A percentile compares a stretch with the other conserved stretches of the same genome.
Evolutionary conservation across 2,888 invertebrate species (phyloP).

Genomic region (Hemaris fuciformis): DNA sequence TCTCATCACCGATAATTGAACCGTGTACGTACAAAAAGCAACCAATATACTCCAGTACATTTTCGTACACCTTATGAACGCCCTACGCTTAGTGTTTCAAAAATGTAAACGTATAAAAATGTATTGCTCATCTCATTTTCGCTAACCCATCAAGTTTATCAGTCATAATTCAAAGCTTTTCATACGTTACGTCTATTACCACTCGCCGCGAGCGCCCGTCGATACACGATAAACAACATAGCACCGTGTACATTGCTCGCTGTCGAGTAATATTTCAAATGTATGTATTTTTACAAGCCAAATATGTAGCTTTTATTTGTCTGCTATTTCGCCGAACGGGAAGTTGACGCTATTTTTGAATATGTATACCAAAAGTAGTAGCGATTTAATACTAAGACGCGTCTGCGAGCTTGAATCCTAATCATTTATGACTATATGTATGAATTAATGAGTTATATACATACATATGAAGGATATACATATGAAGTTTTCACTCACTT

Average conservation of each 20-base stretch:
- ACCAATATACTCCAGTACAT: not conserved
- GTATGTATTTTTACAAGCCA: not conserved
- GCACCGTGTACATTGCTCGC: not conserved
- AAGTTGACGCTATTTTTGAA: no score
- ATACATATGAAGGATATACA: no score
- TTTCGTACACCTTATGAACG: not conserved
- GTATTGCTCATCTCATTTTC: constrained; percentile 15
- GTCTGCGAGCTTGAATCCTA: no score
- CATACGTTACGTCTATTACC: constrained; percentile 14
- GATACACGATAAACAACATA: not conserved
- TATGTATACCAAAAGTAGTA: no score
- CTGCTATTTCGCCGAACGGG: not conserved
- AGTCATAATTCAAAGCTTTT: constrained; percentile 18
- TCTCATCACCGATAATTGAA: no score
- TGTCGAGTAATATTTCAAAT: not conserved
- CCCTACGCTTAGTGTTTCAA: constrained; percentile 8
- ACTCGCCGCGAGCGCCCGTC: not conserved
- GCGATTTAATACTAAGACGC: no score
- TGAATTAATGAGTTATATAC: no score
- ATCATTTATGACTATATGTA: no score
- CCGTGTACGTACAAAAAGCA: no score
- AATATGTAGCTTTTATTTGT: not conserved
- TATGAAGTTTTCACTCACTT: no score
- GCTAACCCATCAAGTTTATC: constrained; percentile 16
- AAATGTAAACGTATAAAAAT: constrained; percentile 16